Evolutionary conservation across 2,888 invertebrate species (phyloP), one percentile per base, ranked within the genome.

Genomic region (Lepidonotus clava): DNA sequence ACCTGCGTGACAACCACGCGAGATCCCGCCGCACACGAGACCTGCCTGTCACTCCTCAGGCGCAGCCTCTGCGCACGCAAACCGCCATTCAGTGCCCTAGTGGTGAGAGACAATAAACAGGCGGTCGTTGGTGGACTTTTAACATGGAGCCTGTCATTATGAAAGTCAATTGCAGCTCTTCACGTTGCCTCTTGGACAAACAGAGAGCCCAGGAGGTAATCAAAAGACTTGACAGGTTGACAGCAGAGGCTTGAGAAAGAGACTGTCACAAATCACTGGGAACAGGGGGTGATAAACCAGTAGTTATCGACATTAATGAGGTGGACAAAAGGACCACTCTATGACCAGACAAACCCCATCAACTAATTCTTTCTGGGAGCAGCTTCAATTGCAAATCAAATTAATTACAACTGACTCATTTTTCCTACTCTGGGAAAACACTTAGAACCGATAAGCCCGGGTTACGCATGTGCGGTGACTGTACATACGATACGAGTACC

Each of bases 251-350:
- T 71, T n/a, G 38, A 36, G 71, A 71, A 71, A 36, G 38, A 34
- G 71, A 34, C 71, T 71, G 71, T 71, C 71, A 71, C 71, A 71
- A 71, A 71, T 71, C 71, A 71, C 38, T 71, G 71, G 38, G 24
- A 71, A 34, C 38, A 21, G 71, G 14, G 71, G 71, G 71, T 71
- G 71, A 71, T 71, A 71, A 71, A 71, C 36, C 38, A 71, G n/a
- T 71, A 38, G 71, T 36, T 36, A 38, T 71, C 18, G 18, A 36
- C 36, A 11, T 11, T 71, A 71, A 71, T 38, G 71, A 71, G n/a
- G n/a, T 71, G 24, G 36, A 71, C 71, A 71, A 71, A 71, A 38
- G 36, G 38, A 21, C 36, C 71, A 71, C 71, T 71, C 21, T 8
- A 11, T 18, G 46, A 46, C 46, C 36, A 71, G n/a, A 38, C 71